Base-by-base conservation (phyloP, 2,888 invertebrate genomes). In the Hemaris fuciformis region DNA sequence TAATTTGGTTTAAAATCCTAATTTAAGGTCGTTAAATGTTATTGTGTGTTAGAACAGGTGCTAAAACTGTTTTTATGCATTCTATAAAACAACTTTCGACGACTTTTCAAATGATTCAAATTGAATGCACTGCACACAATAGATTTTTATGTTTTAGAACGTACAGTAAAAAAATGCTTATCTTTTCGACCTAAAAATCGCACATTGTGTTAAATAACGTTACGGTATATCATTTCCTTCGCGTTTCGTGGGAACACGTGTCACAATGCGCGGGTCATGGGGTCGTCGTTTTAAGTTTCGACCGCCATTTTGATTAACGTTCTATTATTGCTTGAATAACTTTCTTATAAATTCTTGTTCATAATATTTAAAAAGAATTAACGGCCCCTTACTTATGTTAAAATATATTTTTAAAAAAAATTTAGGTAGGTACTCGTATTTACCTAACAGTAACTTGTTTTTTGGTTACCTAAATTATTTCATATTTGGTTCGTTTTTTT, bases 131-230 rank as follows among this genome's bases (percentile, higher is more conserved):
- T 10, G 7, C 22, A 46, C 3, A 48, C 34, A 48, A 48, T 38
- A 15, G 18, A 10, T 27, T 20, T 46, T 22, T 58, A 18, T 59
- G 34, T 20, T 59, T 46, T 38, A 23, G 27, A 34, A 60, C 23
- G 38, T 23, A 60, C 53, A 48, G 48, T 60, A 23, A 65, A 67
- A 66, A 66, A 64, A 71, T 65, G 59, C 64, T 69, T 76, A 75
- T 75, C 70, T 75, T 56, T 45, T 31, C 61, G 71, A 70, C 73
- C 73, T 62, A 72, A 76, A 80, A 81, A 62, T 69, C 72, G 64
- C 69, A 73, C 72, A 77, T 75, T 76, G 75, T 77, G 72, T 74
- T 74, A 70, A 80, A 75, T 80, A 80, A 81, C 69, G 41, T 80
- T 79, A 76, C 79, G 72, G 78, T 76, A 75, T 65, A 66, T 20